Evolutionary conservation across 2,797 vertebrate species (phyloP).

Genomic region (Karalla daura): DNA sequence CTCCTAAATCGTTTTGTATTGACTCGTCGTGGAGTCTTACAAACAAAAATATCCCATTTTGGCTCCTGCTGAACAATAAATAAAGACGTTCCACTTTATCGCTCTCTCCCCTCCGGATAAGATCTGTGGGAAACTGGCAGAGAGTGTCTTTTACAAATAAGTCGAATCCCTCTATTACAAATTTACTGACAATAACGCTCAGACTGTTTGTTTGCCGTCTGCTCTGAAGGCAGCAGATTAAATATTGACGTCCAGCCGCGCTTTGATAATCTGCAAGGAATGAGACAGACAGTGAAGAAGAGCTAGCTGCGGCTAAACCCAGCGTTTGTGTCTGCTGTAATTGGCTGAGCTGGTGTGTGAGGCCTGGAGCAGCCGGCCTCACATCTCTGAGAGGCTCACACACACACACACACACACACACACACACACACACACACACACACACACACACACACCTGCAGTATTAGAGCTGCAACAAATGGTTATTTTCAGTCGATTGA

Average conservation of each 20-base stretch:
- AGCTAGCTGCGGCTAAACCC: slow-evolving; percentile 31
- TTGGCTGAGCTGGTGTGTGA: slow-evolving; percentile 21
- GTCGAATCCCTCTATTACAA: slow-evolving; percentile 57
- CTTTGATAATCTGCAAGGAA: slow-evolving; percentile 66
- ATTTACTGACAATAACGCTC: slow-evolving; percentile 69
- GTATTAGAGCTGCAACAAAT: no score
- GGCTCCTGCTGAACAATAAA: slow-evolving; percentile 50
- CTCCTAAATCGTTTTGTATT: slow-evolving; percentile 34
- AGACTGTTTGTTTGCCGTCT: slow-evolving; percentile 68
- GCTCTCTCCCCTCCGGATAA: slow-evolving; percentile 51
- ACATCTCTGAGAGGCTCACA: slow-evolving; percentile 15
- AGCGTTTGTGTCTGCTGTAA: slow-evolving; percentile 19
- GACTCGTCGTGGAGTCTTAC: slow-evolving; percentile 27
- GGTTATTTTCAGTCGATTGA: no score
- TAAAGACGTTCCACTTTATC: slow-evolving; percentile 54
- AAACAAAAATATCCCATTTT: slow-evolving; percentile 41
- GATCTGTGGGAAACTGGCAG: slow-evolving; percentile 41
- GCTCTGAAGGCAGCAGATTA: slow-evolving; percentile 65
- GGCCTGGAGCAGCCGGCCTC: neutral
- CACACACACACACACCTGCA: no score
- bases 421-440: no score
- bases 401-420: no score
- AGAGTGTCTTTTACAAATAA: slow-evolving; percentile 57
- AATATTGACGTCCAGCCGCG: slow-evolving; percentile 72
- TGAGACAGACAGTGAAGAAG: slow-evolving; percentile 44